Conservation (phyloP, 2,888 invertebrate species). For the Diplolepis rosae region DNA sequence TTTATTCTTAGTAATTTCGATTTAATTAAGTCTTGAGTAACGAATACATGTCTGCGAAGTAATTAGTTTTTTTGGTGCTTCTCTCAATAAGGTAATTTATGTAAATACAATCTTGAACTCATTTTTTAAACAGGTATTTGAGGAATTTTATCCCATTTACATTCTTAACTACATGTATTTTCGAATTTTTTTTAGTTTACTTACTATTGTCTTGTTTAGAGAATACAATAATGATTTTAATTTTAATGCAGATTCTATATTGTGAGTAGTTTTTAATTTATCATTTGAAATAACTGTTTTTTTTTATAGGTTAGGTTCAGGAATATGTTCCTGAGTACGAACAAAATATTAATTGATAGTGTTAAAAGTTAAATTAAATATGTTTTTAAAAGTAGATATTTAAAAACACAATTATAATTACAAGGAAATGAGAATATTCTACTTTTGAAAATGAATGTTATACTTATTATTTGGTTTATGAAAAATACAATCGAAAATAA, state of each 20-base stretch:
- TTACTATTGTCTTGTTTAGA: neutral
- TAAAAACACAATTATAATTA: neutral
- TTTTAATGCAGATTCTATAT: neutral
- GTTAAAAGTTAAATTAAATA: constrained; percentile 5
- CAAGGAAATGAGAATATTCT: neutral
- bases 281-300: neutral
- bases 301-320: neutral
- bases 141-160: neutral
- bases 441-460: neutral
- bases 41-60: neutral
- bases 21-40: neutral
- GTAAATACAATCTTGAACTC: neutral
- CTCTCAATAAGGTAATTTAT: constrained; percentile 1
- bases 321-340: neutral
- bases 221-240: neutral
- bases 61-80: neutral
- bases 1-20: neutral
- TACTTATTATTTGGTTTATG: neutral
- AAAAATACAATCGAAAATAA: too few relatives aligned
- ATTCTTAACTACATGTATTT: neutral
- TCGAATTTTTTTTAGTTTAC: neutral
- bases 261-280: neutral
- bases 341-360: neutral
- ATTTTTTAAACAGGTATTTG: neutral
- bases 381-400: neutral